Evolutionary conservation across 2,113 vertebrate species (phyloP), one percentile per base, ranked within the genome.

Genomic region (Acrocephalus arundinaceus): DNA sequence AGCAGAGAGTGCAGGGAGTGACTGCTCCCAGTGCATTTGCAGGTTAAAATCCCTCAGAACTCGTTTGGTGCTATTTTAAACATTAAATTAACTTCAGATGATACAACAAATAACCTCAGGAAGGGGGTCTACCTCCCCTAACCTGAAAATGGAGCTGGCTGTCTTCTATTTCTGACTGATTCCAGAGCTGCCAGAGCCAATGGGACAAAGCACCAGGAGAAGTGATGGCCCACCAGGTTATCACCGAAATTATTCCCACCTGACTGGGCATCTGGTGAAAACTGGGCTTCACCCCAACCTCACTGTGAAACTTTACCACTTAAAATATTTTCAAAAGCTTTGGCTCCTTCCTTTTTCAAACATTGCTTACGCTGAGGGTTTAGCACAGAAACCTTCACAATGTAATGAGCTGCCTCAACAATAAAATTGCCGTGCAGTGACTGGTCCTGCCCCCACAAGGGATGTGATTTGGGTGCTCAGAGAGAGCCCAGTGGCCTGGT

Each of bases 31-130:
- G 45, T 10, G 84, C 35, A 39, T 91, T 83, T 94, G 68, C 78
- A 37, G 91, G 52, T 70, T 90, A 39, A 94, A 94, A 79, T 76
- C 93, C 89, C 73, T 78, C 91, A 68, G 43, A 88, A 86, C 12
- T 68, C 52, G 55, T 86, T 80, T 95, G 17, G 15, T 31, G 27
- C n/a, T 58, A 33, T 58, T 83, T 92, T 86, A 82, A 93, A 20
- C 35, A 76, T n/a, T 75, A 87, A 92, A 94, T 77, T 74, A 85
- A 90, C 72, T 87, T 85, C 82, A 90, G 12, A 9, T 59, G 76
- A 55, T 37, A 7, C 74, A 93, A 92, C 15, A 95, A 95, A 78
- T 59, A 49, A 92, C 58, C 68, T 63, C 67, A 72, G 59, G 62
- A 90, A 80, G 21, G 61, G 23, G 15, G 11, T 21, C 31, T 51